phyloP scores from a whole-genome alignment of 2,797 vertebrate species.

The Limosa lapponica region DNA sequence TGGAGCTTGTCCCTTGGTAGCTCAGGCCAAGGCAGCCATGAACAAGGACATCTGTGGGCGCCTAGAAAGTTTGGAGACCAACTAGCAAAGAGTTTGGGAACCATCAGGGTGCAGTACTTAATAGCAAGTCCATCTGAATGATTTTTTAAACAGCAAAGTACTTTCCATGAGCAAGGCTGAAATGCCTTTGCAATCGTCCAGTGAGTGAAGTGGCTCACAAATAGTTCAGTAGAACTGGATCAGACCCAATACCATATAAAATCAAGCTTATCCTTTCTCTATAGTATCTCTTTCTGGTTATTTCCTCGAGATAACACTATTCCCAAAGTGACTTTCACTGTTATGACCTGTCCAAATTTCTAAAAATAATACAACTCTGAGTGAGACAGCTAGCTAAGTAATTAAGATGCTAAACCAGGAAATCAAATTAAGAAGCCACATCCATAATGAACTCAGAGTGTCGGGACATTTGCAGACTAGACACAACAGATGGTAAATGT shows the following conservation, averaged over 20 bases:
- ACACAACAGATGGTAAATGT: slow-evolving; percentile 66
- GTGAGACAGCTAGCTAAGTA: slow-evolving; percentile 53
- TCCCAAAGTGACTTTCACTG: neutral
- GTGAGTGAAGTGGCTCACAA: neutral
- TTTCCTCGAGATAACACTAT: neutral
- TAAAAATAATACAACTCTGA: slow-evolving; percentile 32
- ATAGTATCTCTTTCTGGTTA: neutral
- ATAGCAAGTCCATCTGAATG: neutral
- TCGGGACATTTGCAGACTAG: slow-evolving; percentile 37
- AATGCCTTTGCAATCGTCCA: neutral
- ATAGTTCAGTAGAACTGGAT: neutral
- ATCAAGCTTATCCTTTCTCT: neutral
- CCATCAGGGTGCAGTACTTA: neutral
- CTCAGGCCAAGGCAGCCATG: neutral
- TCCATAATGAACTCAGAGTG: slow-evolving; percentile 46
- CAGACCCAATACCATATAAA: neutral
- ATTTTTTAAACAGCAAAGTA: neutral
- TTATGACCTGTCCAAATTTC: slow-evolving; percentile 1
- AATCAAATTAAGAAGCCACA: slow-evolving; percentile 69
- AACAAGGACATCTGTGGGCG: neutral
- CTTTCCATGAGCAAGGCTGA: neutral
- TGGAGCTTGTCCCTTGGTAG: neutral
- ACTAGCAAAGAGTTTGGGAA: neutral
- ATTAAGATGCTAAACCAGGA: slow-evolving; percentile 67
- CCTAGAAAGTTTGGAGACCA: neutral